phyloP scores from a whole-genome alignment of 2,888 invertebrate genomes.

The Anagyrus pseudococci region DNA sequence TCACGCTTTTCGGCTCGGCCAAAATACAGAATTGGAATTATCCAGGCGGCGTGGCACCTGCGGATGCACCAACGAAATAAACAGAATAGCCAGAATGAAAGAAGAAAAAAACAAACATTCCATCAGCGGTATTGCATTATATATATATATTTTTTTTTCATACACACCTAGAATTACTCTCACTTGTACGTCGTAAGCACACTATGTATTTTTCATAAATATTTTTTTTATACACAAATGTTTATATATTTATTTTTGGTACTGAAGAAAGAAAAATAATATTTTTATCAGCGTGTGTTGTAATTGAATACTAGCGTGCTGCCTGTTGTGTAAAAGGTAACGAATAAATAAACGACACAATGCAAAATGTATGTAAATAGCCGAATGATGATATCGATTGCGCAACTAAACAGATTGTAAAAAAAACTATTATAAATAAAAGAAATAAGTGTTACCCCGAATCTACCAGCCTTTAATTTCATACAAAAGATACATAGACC shows the following conservation, averaged over 20 bases:
- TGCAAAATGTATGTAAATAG: neutral
- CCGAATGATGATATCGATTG: too few relatives aligned
- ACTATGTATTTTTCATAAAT: conserved; percentile 29
- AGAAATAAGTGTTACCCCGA: too few relatives aligned
- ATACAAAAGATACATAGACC: too few relatives aligned
- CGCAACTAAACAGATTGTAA: too few relatives aligned
- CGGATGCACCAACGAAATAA: neutral
- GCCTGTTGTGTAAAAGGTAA: neutral
- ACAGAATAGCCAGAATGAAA: neutral
- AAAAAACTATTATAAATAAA: too few relatives aligned
- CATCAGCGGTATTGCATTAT: neutral
- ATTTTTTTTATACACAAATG: conserved; percentile 5
- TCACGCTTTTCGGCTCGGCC: conserved; percentile 51
- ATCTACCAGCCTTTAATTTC: too few relatives aligned
- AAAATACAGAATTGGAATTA: conserved; percentile 58
- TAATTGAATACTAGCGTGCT: neutral
- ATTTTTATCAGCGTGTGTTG: neutral
- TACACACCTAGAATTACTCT: neutral
- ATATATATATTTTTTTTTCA: conserved; percentile 1
- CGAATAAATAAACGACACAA: neutral
- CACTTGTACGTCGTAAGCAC: neutral
- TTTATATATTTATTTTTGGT: neutral
- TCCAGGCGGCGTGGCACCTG: conserved; percentile 34
- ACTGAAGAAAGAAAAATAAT: neutral
- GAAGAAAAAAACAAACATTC: conserved; percentile 11